Evolutionary conservation across 2,113 vertebrate species (phyloP), one percentile per base, ranked within the genome.

Genomic region (Tinamus guttatus): DNA sequence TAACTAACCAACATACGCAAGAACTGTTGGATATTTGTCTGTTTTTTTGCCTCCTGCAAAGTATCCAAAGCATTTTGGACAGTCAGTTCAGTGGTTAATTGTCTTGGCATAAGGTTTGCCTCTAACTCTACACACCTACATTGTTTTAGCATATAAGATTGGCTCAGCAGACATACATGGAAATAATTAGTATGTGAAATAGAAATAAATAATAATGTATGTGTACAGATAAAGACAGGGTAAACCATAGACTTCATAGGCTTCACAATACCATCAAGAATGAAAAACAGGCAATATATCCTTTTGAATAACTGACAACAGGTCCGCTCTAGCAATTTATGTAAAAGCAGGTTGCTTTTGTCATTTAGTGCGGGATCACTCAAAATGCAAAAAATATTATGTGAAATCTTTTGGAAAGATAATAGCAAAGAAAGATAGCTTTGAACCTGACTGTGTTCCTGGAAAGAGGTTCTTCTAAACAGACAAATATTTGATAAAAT

Each of bases 361-460:
- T 45, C 59, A 34, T 62, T 95, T 93, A 28, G 59, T 49, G 36
- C 59, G 70, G 45, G 43, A 80, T 87, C 52, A 80, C 13, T 21
- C 38, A 91, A 85, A 89, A 89, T 1, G 24, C 63, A 32, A 95
- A 52, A 93, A 93, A 77, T 59, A 95, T 70, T 38, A 94, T 30
- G 81, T 91, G 95, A 82, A 89, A 67, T 54, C 27, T 91, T 91
- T 87, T 54, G 13, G 59, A 91, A 82, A 89, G 74, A 73, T 59
- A 95, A 27, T 54, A 83, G 56, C 68, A 59, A 70, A 83, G 54
- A 89, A 76, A 65, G 16, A 93, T 83, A 82, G 63, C 59, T 75
- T 71, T 85, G 59, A 69, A 54, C 69, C 30, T 69, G 81, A 85
- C 85, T 81, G 60, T 32, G 36, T 91, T 85, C 47, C 24, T 76